A percentile compares a stretch with the other conserved stretches of the same genome.
These are phyloP conservation scores for Apamea crenata DNA, from an alignment of 2,888 invertebrate genomes.

Conservation along the genomic window DNA sequence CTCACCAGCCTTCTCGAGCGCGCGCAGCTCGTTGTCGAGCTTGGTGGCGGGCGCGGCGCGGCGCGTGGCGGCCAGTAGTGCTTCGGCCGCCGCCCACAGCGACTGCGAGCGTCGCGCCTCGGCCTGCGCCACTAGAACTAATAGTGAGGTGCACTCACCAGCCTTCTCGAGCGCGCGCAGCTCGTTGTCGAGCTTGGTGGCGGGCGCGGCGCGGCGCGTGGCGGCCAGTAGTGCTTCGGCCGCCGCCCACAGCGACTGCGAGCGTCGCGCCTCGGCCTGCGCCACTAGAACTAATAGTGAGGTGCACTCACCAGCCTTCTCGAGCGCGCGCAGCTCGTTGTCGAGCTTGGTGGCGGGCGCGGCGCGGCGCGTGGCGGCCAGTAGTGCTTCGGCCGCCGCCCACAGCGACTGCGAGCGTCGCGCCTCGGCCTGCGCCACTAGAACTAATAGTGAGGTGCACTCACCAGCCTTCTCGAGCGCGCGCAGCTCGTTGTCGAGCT, in stretches of 20 bases:
- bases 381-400: conserved; percentile 97
- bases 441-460: conserved; percentile 29
- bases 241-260: conserved; percentile 98
- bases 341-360: conserved; percentile 89
- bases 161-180: conserved; percentile 94
- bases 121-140: neutral
- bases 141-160: conserved; percentile 80
- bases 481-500: conserved; percentile 92
- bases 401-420: conserved; percentile 96
- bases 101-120: too few relatives aligned
- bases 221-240: conserved; percentile 96
- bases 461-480: conserved; percentile 93
- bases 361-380: conserved; percentile 93
- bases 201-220: conserved; percentile 91
- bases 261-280: conserved; percentile 87
- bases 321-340: conserved; percentile 94
- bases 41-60: conserved; percentile 89
- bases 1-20: conserved; percentile 93
- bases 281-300: neutral
- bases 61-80: conserved; percentile 94
- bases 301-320: conserved; percentile 91
- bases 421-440: neutral
- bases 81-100: conserved; percentile 92
- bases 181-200: conserved; percentile 92
- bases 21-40: conserved; percentile 93